Evolutionary conservation across 2,113 vertebrate species (phyloP).

Genomic region (Ciconia boyciana): DNA sequence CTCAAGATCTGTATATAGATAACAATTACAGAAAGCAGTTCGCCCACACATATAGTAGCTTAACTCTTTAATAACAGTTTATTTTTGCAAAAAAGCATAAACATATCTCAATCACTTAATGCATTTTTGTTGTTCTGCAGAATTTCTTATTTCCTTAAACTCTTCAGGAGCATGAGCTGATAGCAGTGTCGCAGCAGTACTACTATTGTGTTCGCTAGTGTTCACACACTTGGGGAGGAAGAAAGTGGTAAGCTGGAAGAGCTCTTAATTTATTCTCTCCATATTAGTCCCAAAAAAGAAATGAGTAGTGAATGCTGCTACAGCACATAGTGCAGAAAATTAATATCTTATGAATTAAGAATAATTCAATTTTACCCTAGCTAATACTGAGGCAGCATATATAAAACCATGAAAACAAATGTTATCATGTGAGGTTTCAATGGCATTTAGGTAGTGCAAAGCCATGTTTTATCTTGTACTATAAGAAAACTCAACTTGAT

Average conservation of each 20-base stretch:
- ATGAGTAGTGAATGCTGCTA: background rate
- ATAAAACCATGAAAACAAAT: background rate
- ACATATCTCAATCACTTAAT: background rate
- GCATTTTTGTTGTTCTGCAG: background rate
- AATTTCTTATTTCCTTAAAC: background rate
- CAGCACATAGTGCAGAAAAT: background rate
- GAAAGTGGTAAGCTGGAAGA: background rate
- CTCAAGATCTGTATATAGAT: constrained; percentile 54
- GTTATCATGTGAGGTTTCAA: background rate
- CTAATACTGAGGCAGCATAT: background rate
- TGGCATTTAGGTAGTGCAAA: background rate
- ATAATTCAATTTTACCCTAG: background rate
- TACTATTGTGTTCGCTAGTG: background rate
- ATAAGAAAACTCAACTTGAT: background rate
- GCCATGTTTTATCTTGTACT: background rate
- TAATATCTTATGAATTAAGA: background rate
- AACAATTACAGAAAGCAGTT: constrained; percentile 69
- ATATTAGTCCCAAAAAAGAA: background rate
- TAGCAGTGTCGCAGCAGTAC: background rate
- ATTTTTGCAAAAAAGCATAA: constrained; percentile 17
- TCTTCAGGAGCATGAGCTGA: background rate
- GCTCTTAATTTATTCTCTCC: background rate
- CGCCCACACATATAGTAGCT: constrained; percentile 56
- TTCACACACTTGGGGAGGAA: accelerated
- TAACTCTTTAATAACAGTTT: constrained; percentile 63